Base-by-base conservation (phyloP, 2,888 invertebrate species). In the Agriopis marginaria region DNA sequence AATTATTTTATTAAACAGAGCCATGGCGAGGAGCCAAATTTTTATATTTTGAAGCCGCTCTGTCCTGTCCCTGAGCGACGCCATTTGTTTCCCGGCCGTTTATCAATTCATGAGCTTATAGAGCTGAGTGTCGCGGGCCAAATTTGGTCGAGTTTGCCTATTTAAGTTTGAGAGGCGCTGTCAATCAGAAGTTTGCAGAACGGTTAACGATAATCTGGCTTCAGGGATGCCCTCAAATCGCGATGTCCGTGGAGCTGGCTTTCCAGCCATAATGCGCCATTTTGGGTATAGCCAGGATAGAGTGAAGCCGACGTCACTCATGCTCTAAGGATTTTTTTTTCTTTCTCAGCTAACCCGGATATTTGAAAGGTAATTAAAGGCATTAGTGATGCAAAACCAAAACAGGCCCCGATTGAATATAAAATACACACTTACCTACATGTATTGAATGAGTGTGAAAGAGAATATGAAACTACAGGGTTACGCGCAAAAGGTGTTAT, bases 141-240 rank as follows among this genome's bases (percentile, higher is more conserved):
- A 70, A 45, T 59, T 54, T 39, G 44, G 47, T 12, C 44, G 58
- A 70, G 62, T 63, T 68, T 42, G 56, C 59, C 71, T 61, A 71
- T 62, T 71, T 71, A 62, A 65, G 59, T 65, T 70, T 39, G 39
- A 44, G 61, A 55, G 49, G 47, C 66, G 63, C 39, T 66, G 74
- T 64, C 69, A 61, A 71, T 74, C 69, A 50, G 56, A 71, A 74
- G 71, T 71, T 74, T 39, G 60, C 59, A 45, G n/a, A 49, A 50
- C 23, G 59, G 53, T 61, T 58, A 69, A 47, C 69, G 45, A 45
- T 65, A 45, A 69, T 65, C 62, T 65, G 50, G 45, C 68, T 45
- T 62, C 2, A 53, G 69, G 58, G 69, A 44, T 17, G 32, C 14
- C 17, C 11, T 56, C n/a, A 23, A 45, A 45, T 11, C 17, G 5